Conservation (phyloP, 2,888 invertebrate genomes). For the Pheosia gnoma region DNA sequence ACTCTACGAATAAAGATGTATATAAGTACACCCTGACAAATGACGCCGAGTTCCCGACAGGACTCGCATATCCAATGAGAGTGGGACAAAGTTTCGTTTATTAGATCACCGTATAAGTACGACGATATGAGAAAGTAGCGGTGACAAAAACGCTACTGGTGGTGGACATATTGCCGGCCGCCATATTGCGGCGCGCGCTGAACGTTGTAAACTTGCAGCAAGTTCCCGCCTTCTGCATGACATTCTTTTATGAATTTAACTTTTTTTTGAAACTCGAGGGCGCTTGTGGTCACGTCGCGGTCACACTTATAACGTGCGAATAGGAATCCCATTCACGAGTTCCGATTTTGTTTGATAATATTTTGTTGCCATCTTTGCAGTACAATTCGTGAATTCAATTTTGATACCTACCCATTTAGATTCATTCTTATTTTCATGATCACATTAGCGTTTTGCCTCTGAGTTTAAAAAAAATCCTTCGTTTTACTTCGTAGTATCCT, state of each 20-base stretch:
- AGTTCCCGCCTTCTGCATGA: constrained; percentile 66
- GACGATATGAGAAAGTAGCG: constrained; percentile 76
- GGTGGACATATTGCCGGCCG: constrained; percentile 72
- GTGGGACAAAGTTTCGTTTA: constrained; percentile 76
- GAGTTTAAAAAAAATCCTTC: too few relatives aligned
- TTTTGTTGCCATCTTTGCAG: background rate
- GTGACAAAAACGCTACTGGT: constrained; percentile 72
- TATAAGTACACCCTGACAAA: constrained; percentile 55
- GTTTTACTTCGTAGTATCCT: too few relatives aligned
- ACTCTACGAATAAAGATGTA: too few relatives aligned
- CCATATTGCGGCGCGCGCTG: constrained; percentile 63
- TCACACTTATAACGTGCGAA: constrained; percentile 56
- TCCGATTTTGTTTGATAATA: constrained; percentile 2
- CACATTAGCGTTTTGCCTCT: too few relatives aligned
- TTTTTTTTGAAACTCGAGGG: constrained; percentile 38
- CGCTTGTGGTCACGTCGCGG: constrained; percentile 47
- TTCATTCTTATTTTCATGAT: too few relatives aligned
- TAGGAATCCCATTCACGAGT: constrained; percentile 25
- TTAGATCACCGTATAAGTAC: constrained; percentile 70
- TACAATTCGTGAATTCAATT: too few relatives aligned
- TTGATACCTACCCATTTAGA: too few relatives aligned
- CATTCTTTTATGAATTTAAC: constrained; percentile 52
- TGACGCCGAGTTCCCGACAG: constrained; percentile 64
- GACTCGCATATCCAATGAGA: constrained; percentile 78
- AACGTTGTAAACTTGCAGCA: constrained; percentile 74